A percentile compares a stretch with the other conserved stretches of the same genome.
Conservation (phyloP, 1,140 invertebrate genomes). For the Orchestia grillus region DNA sequence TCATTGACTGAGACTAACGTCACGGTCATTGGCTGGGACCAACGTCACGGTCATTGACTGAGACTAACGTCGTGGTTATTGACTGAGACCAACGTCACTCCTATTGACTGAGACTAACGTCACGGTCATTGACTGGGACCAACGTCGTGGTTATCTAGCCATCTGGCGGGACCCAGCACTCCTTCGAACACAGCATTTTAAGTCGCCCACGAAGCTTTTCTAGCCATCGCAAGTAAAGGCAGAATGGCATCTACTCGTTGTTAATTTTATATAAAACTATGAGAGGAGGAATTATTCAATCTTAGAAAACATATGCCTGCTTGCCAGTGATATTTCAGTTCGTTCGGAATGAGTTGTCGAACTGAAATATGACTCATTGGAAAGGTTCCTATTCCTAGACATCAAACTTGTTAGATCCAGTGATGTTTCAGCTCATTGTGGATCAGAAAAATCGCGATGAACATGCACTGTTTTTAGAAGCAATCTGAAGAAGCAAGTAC, state of each 20-base stretch:
- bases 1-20: too few relatives aligned
- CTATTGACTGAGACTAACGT: too few relatives aligned
- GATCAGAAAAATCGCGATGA: not conserved
- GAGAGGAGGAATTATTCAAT: not conserved
- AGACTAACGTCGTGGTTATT: too few relatives aligned
- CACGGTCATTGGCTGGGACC: too few relatives aligned
- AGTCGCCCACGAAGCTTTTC: not conserved
- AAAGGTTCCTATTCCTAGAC: not conserved
- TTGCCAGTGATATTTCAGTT: not conserved
- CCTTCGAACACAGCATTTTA: not conserved
- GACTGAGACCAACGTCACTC: too few relatives aligned
- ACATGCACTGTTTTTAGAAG: not conserved
- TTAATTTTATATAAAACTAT: not conserved
- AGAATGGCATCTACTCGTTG: not conserved
- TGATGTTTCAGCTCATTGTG: not conserved
- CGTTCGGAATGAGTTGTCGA: not conserved
- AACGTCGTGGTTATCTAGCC: too few relatives aligned
- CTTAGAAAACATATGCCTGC: not conserved
- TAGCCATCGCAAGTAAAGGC: not conserved
- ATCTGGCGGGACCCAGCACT: not conserved
- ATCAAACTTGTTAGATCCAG: not conserved
- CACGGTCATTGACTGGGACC: too few relatives aligned
- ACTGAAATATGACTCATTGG: not conserved
- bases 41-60: too few relatives aligned
- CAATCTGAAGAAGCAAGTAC: not conserved